Conservation (phyloP, 2,113 vertebrate genomes). For the Nettapus auritus region DNA sequence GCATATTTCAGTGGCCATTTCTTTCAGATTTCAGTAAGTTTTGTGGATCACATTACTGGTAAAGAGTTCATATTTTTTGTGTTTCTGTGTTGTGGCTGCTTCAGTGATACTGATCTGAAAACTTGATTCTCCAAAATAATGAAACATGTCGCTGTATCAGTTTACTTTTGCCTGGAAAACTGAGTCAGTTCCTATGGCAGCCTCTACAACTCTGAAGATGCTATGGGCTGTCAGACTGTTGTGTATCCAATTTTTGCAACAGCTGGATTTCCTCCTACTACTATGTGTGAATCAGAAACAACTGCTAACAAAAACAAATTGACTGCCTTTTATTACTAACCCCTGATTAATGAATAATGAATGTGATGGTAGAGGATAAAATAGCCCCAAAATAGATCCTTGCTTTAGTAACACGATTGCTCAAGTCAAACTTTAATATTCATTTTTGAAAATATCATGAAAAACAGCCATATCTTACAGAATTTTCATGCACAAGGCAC, state of each 20-base stretch:
- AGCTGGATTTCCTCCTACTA: slow-evolving; percentile 55
- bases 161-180: slow-evolving; percentile 18
- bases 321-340: neutral
- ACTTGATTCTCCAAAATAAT: neutral
- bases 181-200: slow-evolving; percentile 63
- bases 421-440: slow-evolving; percentile 12
- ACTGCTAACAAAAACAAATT: slow-evolving; percentile 15
- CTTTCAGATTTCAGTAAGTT: neutral
- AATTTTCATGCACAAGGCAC: neutral
- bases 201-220: slow-evolving; percentile 25
- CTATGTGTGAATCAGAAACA: slow-evolving; percentile 45
- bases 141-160: neutral
- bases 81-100: neutral
- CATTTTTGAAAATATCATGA: neutral
- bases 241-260: slow-evolving; percentile 38
- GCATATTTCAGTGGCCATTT: neutral
- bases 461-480: neutral
- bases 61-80: neutral
- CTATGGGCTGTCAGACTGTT: slow-evolving; percentile 27
- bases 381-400: neutral
- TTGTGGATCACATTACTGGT: neutral
- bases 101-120: neutral
- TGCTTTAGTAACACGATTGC: neutral
- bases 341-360: slow-evolving; percentile 10
- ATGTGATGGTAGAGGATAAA: neutral